Base-by-base conservation (phyloP, 2,888 invertebrate genomes). In the Dexiosoma caninum region DNA sequence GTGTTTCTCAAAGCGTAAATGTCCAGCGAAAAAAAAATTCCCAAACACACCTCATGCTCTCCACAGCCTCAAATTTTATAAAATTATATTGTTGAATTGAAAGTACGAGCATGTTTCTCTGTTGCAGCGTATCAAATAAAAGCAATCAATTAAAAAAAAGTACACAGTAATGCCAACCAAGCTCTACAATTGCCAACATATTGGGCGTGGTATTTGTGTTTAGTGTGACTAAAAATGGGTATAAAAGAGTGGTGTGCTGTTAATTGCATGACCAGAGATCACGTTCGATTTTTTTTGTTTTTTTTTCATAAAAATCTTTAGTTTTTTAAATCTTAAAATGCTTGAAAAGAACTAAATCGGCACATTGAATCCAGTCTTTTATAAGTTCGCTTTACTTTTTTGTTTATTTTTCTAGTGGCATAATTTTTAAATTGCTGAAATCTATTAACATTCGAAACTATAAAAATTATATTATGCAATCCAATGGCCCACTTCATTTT, bases 401-500 rank as follows among this genome's bases (percentile, higher is more conserved):
- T 37, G 35, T 46, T 46, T 32, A 8, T 19, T 27, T 57, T 40
- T 53, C 14, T 42, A 27, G 59, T 64, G 49, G 66, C 64, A n/a
- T 14, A 30, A 75, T n/a, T 21, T 23, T 49, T 46, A 69, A 44
- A 67, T 37, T 59, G 72, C 62, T 27, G 27, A 62, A 60, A 60
- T 69, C 76, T 62, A 70, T 77, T 77, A 69, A 62, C 69, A 77
- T 77, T 77, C 46, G 69, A 30, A 60, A 37, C 44, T 16, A 51
- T 9, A 44, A 53, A 53, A 51, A 51, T 21, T 5, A 16, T 59
- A 53, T 81, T 81, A 78, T 81, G 77, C 59, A 81, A 81, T 74
- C 5, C 51, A 21, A 21, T 72, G 72, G 67, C 67, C 72, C 77
- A 81, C 81, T 77, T 77, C 55, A 72, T 67, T 72, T 76, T 67